Evolutionary conservation across 1,140 invertebrate genomes (phyloP), one percentile per base, ranked within the genome.

Genomic region (Venustaconcha ellipsiformis): DNA sequence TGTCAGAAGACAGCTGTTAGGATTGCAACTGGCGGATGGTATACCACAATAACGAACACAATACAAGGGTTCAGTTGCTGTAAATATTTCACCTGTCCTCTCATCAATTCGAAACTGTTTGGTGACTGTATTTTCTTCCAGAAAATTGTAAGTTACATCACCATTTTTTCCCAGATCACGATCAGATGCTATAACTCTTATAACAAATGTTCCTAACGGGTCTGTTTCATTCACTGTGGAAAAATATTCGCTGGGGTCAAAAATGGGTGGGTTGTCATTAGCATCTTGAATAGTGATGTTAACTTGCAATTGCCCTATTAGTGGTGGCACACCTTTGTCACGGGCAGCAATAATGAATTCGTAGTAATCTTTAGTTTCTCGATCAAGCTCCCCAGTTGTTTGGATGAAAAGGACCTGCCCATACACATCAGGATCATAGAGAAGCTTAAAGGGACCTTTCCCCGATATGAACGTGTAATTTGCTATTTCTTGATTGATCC

Each of bases 261-360:
- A 90, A 94, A 97, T 90, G 94, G 95, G 48, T 94, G 97, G 85
- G 96, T 96, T 85, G 96, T 97, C 92, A 95, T 97, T 92, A 95
- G 76, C 96, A 96, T 90, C 95, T 95, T 90, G 95, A 96, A 91
- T 96, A 96, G 89, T 95, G 94, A 73, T 95, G 95, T 74, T 95
- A 94, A 83, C 64, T 18, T 37, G 37, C 30, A 84, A 56, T 59
- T 94, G 97, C 26, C 96, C 97, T 76, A 94, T 92, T 73, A 94
- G 93, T 67, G 92, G 92, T 0, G 96, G 87, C 1, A 93, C 93
- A 11, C 94, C 95, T 1, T 92, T 91, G 87, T 97, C 96, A 11
- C 91, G 91, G 0, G 95, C 96, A 14, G 95, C 95, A 58, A 99
- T 92, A 30, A 94, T 94, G 30, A 99, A 82, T 79, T 94, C 93